A percentile compares a stretch with the other conserved stretches of the same genome.
These are phyloP conservation scores for Drosophila pseudotakahashii DNA, from an alignment of 2,888 invertebrate species.

Conservation along the genomic window DNA sequence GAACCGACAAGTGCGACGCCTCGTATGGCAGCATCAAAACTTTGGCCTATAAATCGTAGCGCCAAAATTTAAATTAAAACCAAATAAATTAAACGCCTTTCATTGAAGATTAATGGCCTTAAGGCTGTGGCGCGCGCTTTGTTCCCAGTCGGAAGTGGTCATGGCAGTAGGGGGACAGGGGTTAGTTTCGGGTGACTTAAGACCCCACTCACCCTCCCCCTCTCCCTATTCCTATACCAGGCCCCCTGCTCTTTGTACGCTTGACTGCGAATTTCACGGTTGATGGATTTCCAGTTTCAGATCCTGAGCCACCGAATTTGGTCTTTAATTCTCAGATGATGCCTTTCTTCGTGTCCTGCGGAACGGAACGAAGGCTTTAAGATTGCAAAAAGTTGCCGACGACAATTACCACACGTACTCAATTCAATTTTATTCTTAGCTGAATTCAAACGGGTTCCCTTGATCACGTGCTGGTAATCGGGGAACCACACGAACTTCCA, in stretches of 20 bases:
- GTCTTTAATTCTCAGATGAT: slow-evolving; percentile 14
- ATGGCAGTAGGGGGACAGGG: slow-evolving; percentile 7
- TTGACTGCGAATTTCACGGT: slow-evolving; percentile 79
- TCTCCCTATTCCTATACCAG: slow-evolving; percentile 17
- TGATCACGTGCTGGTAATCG: slow-evolving; percentile 54
- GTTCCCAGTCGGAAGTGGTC: slow-evolving; percentile 39
- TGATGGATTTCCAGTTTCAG: slow-evolving; percentile 70
- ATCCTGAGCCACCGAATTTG: slow-evolving; percentile 20
- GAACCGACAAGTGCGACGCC: slow-evolving; percentile 39
- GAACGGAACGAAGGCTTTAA: slow-evolving; percentile 49
- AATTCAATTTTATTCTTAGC: slow-evolving; percentile 63
- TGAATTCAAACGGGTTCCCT: slow-evolving; percentile 54
- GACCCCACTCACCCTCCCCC: slow-evolving; percentile 3
- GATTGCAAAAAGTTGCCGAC: slow-evolving; percentile 11
- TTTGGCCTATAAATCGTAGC: slow-evolving; percentile 77
- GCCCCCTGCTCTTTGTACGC: slow-evolving; percentile 69
- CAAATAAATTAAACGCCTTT: slow-evolving; percentile 81
- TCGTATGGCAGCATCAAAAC: slow-evolving; percentile 70
- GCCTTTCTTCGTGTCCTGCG: slow-evolving; percentile 9
- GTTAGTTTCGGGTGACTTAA: background rate
- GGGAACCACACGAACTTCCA: slow-evolving; percentile 24
- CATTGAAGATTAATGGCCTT: slow-evolving; percentile 79
- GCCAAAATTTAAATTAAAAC: slow-evolving; percentile 79
- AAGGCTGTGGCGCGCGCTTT: slow-evolving; percentile 58
- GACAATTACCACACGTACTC: slow-evolving; percentile 63